A percentile compares a stretch with the other conserved stretches of the same genome.
These are phyloP conservation scores for Cnemophilus loriae DNA, from an alignment of 2,113 vertebrate species.

Conservation along the genomic window DNA sequence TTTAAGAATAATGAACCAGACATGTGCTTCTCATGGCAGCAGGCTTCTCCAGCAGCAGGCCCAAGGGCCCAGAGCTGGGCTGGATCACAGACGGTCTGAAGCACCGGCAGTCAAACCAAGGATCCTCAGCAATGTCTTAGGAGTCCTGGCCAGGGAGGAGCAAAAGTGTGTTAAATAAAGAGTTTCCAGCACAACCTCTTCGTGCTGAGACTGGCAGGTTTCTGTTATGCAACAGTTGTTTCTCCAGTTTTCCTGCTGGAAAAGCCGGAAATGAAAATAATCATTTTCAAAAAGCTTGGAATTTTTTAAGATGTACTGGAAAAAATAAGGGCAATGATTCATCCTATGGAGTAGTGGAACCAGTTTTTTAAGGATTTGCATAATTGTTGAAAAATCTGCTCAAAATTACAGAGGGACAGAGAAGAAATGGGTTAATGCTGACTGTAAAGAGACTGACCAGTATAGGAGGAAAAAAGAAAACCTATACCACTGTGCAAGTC, in stretches of 20 bases:
- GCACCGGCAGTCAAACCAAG: fast-evolving
- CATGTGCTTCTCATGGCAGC: background rate
- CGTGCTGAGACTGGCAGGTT: background rate
- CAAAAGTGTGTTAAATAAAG: background rate
- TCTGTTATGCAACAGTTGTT: background rate
- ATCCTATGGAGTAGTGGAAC: background rate
- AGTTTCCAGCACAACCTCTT: background rate
- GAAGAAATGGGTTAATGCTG: background rate
- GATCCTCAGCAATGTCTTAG: background rate
- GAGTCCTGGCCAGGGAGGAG: background rate
- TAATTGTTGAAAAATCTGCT: background rate
- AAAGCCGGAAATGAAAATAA: background rate
- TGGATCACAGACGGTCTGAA: background rate
- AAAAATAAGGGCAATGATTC: background rate
- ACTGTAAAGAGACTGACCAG: background rate
- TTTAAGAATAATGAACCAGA: background rate
- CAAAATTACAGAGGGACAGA: background rate
- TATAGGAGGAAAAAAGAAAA: background rate
- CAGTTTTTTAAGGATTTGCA: background rate
- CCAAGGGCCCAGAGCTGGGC: background rate
- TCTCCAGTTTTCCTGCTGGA: fast-evolving
- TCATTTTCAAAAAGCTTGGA: background rate
- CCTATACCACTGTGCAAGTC: background rate
- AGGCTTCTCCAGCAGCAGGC: background rate
- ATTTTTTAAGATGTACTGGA: background rate